These are phyloP conservation scores for Rhynchonycteris naso DNA, from an alignment of 2,797 vertebrate species.

Conservation along the genomic window DNA sequence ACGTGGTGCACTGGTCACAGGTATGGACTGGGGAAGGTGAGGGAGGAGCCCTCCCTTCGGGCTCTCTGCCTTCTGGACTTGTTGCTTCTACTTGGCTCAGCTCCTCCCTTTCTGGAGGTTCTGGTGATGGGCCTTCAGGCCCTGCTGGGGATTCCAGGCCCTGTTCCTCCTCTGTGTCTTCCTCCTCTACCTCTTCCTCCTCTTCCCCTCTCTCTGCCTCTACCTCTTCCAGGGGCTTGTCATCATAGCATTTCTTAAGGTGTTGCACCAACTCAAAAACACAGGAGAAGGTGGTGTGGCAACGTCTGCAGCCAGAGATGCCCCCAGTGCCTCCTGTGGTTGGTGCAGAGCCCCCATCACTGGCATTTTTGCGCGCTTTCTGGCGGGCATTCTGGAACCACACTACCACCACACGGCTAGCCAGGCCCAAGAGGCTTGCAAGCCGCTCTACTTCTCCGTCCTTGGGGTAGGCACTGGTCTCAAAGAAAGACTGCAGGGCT, in stretches of 20 bases:
- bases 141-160: constrained; percentile 9
- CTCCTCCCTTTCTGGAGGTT: constrained; percentile 45
- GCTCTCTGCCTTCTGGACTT: constrained; percentile 51
- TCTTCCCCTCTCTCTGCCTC: constrained; percentile 76
- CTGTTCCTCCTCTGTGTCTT: constrained; percentile 69
- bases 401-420: constrained; percentile 84
- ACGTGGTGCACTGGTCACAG: constrained; percentile 78
- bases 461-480: constrained; percentile 85
- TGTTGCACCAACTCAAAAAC: constrained; percentile 85
- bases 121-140: constrained; percentile 35
- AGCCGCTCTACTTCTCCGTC: constrained; percentile 84
- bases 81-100: constrained; percentile 3
- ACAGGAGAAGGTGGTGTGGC: constrained; percentile 77
- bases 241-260: constrained; percentile 84
- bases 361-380: constrained; percentile 83
- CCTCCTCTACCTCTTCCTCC: constrained; percentile 74
- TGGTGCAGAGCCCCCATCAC: constrained; percentile 55
- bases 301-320: constrained; percentile 80
- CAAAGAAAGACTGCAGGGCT: constrained; percentile 85
- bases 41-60: constrained; percentile 51
- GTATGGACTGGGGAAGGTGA: constrained; percentile 4
- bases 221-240: constrained; percentile 77
- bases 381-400: constrained; percentile 88
- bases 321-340: fast-evolving
- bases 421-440: constrained; percentile 80